These are phyloP conservation scores for Drosophila punjabiensis DNA, from an alignment of 1,140 invertebrate genomes.

Conservation along the genomic window DNA sequence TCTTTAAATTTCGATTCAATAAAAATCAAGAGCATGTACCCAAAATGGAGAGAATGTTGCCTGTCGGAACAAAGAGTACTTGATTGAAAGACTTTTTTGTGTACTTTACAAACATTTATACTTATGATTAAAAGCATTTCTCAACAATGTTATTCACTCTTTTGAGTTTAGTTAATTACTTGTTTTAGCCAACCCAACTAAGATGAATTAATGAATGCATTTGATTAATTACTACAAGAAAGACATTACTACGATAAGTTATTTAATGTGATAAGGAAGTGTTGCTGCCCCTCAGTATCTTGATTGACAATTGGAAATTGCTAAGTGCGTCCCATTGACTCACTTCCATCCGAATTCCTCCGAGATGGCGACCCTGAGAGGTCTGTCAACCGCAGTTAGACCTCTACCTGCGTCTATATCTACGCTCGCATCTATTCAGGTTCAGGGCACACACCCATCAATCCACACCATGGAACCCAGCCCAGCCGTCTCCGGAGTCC, in stretches of 20 bases:
- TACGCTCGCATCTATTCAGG: slow-evolving; percentile 1
- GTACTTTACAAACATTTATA: background rate
- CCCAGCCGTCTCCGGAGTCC: slow-evolving; percentile 3
- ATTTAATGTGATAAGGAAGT: background rate
- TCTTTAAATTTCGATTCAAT: slow-evolving; percentile 10
- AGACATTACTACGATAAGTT: background rate
- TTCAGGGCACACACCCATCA: slow-evolving; percentile 33
- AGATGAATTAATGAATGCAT: background rate
- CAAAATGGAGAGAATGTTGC: background rate
- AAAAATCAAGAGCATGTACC: background rate
- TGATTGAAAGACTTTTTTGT: background rate
- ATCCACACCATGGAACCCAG: slow-evolving; percentile 14
- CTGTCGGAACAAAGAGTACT: background rate
- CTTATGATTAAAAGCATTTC: background rate
- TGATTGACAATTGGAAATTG: background rate
- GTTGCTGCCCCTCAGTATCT: too few species aligned
- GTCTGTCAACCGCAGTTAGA: slow-evolving; percentile 12
- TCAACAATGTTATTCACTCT: background rate
- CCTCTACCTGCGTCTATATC: slow-evolving; percentile 7
- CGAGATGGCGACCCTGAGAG: background rate
- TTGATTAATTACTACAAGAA: too few species aligned
- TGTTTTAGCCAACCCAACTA: too few species aligned
- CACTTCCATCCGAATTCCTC: slow-evolving; percentile 3
- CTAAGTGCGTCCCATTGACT: slow-evolving; percentile 1
- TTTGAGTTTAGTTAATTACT: background rate